A percentile compares a stretch with the other conserved stretches of the same genome.
phyloP scores from a whole-genome alignment of 37 sponge, comb jelly and placozoan species.

The Cliona cf. orientalis region DNA sequence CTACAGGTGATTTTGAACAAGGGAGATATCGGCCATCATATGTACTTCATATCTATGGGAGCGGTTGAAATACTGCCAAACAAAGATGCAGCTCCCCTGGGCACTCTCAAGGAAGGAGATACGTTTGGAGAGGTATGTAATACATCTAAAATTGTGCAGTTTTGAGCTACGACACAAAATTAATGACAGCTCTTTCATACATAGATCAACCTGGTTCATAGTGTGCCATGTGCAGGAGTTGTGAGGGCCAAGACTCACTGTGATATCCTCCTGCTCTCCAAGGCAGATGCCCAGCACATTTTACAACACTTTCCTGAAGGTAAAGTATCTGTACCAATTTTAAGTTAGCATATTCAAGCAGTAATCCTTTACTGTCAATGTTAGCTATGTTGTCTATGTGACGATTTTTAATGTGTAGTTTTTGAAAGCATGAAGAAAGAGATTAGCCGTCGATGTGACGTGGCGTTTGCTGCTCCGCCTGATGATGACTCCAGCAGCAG shows the following conservation, averaged over 20 bases:
- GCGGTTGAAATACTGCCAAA: conserved; percentile 42
- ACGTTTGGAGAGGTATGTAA: conserved; percentile 65
- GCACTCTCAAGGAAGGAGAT: conserved; percentile 54
- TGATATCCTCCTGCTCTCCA: conserved; percentile 54
- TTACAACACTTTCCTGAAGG: conserved; percentile 43
- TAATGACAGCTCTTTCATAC: neutral
- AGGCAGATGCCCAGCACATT: conserved; percentile 31
- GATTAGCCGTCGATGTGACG: conserved; percentile 34
- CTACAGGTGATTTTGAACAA: conserved; percentile 57
- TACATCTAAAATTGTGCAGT: too few species aligned
- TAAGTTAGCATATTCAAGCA: too few species aligned
- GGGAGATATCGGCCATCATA: conserved; percentile 65
- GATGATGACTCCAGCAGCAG: neutral
- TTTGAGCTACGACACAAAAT: too few species aligned
- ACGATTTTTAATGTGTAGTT: too few species aligned
- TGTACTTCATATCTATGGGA: conserved; percentile 73
- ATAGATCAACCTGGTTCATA: conserved; percentile 54
- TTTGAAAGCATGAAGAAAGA: conserved; percentile 26
- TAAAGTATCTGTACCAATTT: neutral
- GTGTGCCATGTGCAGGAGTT: conserved; percentile 10
- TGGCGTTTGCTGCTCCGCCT: conserved; percentile 23
- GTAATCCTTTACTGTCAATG: too few species aligned
- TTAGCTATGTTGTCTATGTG: too few species aligned
- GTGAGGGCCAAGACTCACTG: conserved; percentile 76
- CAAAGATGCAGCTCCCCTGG: conserved; percentile 8